Evolutionary conservation across 2,888 invertebrate species (phyloP).

Genomic region (Drosophila borborema): DNA sequence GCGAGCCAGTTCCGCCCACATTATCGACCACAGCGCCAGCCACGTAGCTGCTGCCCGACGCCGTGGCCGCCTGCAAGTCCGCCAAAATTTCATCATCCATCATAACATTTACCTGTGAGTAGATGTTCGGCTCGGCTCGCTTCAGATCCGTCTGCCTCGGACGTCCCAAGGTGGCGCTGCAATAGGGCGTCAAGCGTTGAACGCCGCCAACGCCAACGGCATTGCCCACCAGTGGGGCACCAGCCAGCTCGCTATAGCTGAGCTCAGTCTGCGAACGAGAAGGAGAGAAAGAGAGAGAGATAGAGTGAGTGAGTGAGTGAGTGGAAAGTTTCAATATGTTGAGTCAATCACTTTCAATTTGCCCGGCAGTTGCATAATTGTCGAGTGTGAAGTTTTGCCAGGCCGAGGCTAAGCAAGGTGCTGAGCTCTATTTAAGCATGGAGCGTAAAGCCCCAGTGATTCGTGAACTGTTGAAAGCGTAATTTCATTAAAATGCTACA

Average conservation of each 20-base stretch:
- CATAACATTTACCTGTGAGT: conserved; percentile 85
- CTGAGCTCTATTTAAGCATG: neutral
- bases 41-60: conserved; percentile 64
- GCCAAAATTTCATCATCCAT: conserved; percentile 80
- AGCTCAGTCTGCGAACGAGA: conserved; percentile 80
- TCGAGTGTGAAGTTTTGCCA: conserved; percentile 16
- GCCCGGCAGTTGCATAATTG: conserved; percentile 39
- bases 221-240: conserved; percentile 69
- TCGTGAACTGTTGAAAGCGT: neutral
- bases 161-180: conserved; percentile 85
- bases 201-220: conserved; percentile 59
- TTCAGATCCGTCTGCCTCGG: conserved; percentile 84
- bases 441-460: neutral
- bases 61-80: conserved; percentile 67
- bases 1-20: conserved; percentile 58
- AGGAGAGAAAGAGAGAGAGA: neutral
- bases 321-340: conserved; percentile 1
- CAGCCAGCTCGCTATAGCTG: conserved; percentile 82
- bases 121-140: conserved; percentile 85
- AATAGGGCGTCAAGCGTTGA: conserved; percentile 83
- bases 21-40: conserved; percentile 77
- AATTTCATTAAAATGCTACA: neutral
- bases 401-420: neutral
- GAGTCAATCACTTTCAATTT: conserved; percentile 46
- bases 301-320: neutral